Evolutionary conservation across 1,140 invertebrate genomes (phyloP).

Genomic region (Papilio dardanus): DNA sequence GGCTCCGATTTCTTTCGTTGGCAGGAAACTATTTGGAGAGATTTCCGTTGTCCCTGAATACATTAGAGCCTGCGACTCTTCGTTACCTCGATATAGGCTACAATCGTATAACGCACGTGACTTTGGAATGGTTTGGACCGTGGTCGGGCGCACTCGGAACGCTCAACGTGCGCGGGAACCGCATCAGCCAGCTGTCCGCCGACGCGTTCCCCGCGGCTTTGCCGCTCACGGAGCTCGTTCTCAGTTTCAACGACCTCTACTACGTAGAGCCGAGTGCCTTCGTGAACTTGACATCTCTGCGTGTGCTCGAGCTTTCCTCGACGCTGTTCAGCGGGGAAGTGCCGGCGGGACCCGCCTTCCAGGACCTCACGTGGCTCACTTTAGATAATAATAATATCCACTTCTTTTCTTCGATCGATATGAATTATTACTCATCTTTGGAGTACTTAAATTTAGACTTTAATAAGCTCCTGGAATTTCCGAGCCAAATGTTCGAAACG

Average conservation of each 20-base stretch:
- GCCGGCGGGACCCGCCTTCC: constrained; percentile 86
- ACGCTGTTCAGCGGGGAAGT: constrained; percentile 89
- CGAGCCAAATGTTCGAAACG: constrained; percentile 85
- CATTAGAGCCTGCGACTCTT: constrained; percentile 85
- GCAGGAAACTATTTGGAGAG: constrained; percentile 88
- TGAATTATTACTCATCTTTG: constrained; percentile 84
- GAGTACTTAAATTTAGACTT: constrained; percentile 93
- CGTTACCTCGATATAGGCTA: constrained; percentile 92
- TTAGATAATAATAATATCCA: constrained; percentile 93
- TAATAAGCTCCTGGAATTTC: constrained; percentile 87
- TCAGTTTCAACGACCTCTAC: constrained; percentile 92
- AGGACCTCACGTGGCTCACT: constrained; percentile 89
- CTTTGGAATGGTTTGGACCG: constrained; percentile 85
- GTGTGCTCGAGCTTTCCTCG: constrained; percentile 92
- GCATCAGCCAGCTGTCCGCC: constrained; percentile 86
- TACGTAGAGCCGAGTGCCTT: constrained; percentile 89
- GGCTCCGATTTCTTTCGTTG: constrained; percentile 88
- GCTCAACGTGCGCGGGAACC: constrained; percentile 91
- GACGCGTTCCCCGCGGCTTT: constrained; percentile 87
- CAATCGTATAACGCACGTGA: constrained; percentile 88
- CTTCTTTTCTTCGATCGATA: constrained; percentile 84
- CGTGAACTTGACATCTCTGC: constrained; percentile 85
- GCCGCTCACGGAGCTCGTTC: constrained; percentile 89
- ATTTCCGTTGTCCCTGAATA: constrained; percentile 85
- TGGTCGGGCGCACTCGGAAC: constrained; percentile 91